Conservation (phyloP, 2,888 invertebrate genomes). For the Sesamia inferens region DNA sequence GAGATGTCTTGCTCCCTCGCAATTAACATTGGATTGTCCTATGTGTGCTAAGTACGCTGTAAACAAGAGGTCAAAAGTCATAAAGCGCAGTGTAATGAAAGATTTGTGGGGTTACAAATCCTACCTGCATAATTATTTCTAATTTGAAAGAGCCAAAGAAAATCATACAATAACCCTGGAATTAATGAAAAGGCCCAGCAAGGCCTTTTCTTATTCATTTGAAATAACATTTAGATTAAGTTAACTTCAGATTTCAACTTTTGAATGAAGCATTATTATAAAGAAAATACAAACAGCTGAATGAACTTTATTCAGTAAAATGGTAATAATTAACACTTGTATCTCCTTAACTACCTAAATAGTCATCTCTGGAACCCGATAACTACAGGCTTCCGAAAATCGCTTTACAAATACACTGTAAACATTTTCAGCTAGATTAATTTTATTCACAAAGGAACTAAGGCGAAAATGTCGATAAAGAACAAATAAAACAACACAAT, state of each 20-base stretch:
- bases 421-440: background rate
- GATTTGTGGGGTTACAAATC: background rate
- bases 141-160: background rate
- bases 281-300: background rate
- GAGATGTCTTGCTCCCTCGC: conserved; percentile 33
- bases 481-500: conserved; percentile 27
- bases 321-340: background rate
- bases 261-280: background rate
- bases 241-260: background rate
- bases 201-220: background rate
- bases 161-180: background rate
- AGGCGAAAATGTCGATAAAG: conserved; percentile 28
- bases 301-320: background rate
- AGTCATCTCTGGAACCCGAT: background rate
- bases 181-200: background rate
- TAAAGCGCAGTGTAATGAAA: background rate
- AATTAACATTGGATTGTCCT: conserved; percentile 41
- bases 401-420: background rate
- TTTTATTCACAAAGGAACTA: conserved; percentile 16
- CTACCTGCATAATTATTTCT: background rate
- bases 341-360: background rate
- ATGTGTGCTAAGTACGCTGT: conserved; percentile 2
- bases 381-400: background rate
- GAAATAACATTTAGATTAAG: background rate
- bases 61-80: conserved; percentile 10